Base-by-base conservation (phyloP, 2,113 vertebrate species). In the Parotia lawesii region DNA sequence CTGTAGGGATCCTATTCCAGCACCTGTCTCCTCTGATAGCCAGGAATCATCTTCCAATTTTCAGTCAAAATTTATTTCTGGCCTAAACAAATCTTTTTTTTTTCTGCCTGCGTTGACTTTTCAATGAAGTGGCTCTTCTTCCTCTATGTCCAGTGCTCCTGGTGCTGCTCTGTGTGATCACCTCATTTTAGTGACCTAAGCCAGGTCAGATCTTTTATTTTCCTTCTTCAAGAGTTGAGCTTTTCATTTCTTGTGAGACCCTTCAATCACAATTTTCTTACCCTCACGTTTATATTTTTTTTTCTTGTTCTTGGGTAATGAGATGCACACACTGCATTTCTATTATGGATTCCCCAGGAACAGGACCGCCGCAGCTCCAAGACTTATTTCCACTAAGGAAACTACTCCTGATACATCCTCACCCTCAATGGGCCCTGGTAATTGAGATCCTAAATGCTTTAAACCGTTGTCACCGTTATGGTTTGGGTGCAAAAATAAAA, bases 261-360 rank as follows among this genome's bases (percentile, higher is more conserved):
- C 12, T 62, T 23, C 10, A 80, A 17, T 15, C 28, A 15, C 22
- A 33, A 25, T 57, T 80, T 56, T 3, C 23, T 61, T 21, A 22
- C 45, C 5, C 28, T 65, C 12, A 65, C 2, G 0, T 47, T 23
- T n/a, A 2, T 47, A 10, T n/a, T 75, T 16, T 70, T 7, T 44
- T 21, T 37, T 16, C 8, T 76, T 58, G 11, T 28, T 61, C 56
- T 74, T 19, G 15, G 6, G 1, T 18, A 28, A 58, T 58, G 8
- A 48, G 31, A 51, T 15, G 5, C n/a, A 8, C 5, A 38, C 6
- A 5, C 8, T n/a, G 1, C 3, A 51, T 48, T 79, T 56, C 35
- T 73, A 20, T 27, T 33, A 17, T 3, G 8, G 11, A n/a, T 73
- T 77, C 8, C 12, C 51, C 35, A 84, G 17, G 37, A 93, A 16